Percentiles rank a stretch among this genome's conserved stretches.
Evolutionary conservation across 2,888 invertebrate species (phyloP).

Genomic region (Alitta virens): DNA sequence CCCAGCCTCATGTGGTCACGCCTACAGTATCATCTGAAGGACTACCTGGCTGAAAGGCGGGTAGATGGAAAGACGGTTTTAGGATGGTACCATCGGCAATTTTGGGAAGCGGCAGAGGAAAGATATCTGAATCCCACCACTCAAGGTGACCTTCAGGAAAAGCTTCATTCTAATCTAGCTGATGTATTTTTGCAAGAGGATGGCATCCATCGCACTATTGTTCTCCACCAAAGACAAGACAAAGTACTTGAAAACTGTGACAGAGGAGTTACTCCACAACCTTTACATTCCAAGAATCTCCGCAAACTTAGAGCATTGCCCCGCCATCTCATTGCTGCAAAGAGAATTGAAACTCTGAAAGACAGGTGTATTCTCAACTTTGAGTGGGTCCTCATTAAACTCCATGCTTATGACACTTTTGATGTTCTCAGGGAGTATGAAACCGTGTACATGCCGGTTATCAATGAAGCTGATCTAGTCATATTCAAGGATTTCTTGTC

Average conservation of each 20-base stretch:
- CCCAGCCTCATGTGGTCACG: conserved; percentile 38
- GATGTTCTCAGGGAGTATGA: conserved; percentile 14
- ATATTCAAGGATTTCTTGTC: conserved; percentile 14
- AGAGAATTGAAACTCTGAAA: conserved; percentile 6
- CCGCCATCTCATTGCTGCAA: conserved; percentile 22
- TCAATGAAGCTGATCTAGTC: neutral
- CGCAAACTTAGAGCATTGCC: conserved; percentile 26
- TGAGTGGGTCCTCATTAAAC: conserved; percentile 11
- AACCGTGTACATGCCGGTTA: neutral
- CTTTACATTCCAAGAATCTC: conserved; percentile 13
- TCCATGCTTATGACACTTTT: conserved; percentile 14
- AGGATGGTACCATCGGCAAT: conserved; percentile 41
- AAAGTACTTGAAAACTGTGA: conserved; percentile 25
- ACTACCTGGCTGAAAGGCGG: conserved; percentile 34
- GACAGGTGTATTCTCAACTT: conserved; percentile 21
- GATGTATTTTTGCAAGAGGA: conserved; percentile 18
- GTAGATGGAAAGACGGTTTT: conserved; percentile 39
- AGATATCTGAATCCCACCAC: conserved; percentile 17
- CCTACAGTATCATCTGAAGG: conserved; percentile 32
- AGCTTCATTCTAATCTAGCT: conserved; percentile 20
- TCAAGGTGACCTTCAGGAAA: neutral
- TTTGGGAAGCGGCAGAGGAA: conserved; percentile 34
- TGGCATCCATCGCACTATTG: conserved; percentile 23
- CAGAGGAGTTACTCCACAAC: conserved; percentile 20
- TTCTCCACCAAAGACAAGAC: conserved; percentile 19